Base-by-base conservation (phyloP, 92 coral and sea anemone species). In the Epizoanthus rinbou region DNA sequence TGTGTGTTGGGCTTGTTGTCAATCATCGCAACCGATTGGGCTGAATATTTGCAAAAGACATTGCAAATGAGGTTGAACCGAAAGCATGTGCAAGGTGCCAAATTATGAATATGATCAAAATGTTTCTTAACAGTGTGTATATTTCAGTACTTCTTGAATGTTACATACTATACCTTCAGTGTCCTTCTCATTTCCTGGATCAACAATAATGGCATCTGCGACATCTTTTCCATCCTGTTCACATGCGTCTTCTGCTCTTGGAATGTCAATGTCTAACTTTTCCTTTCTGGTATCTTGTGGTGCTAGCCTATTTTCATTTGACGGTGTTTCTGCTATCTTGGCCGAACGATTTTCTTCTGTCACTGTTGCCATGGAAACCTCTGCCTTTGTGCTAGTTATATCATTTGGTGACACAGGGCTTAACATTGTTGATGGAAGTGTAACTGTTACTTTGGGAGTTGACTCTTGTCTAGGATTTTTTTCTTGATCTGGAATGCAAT, bases 331-430 rank as follows among this genome's bases (percentile, higher is more conserved):
- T 41, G 52, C 82, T 19, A 14, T 43, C 68, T 74, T 72, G 17
- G 28, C 69, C 73, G 84, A 54, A 16, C 56, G 81, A 10, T 76
- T 25, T 21, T 41, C 81, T 56, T 82, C 69, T 4, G 64, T 57
- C 11, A 63, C 35, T 63, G 88, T 67, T 67, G 76, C 76, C 22
- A 66, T 14, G 2, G 86, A 73, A 18, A 67, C 47, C 19, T 85
- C 87, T 58, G 66, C 57, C 14, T 88, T 87, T 8, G 87, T 69
- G 4, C 80, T 65, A 2, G 84, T 75, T 58, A 85, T 57, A 21
- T 63, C 82, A 57, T 50, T 47, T 17, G 95, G 91, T 28, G 93
- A 87, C 33, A 85, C 86, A 3, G 95, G 91, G 57, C 91, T 90
- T 73, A 90, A 39, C 43, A 87, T 47, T 8, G 91, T 53, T 28